Evolutionary conservation across 2,888 invertebrate genomes (phyloP).

Genomic region (Drosophila paramelanica): DNA sequence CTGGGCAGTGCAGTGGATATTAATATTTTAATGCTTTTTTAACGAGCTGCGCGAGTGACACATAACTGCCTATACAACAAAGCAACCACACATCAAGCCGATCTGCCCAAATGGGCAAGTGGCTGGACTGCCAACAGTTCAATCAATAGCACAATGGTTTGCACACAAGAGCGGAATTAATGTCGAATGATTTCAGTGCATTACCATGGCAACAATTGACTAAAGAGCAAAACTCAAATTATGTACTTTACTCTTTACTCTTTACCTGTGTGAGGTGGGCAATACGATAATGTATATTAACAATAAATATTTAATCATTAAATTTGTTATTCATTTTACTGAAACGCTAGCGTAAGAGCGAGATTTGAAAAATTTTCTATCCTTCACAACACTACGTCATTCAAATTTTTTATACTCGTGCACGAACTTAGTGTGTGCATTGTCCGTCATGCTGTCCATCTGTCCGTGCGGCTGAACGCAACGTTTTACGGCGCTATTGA

Average conservation of each 20-base stretch:
- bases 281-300: background rate
- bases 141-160: slow-evolving; percentile 30
- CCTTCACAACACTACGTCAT: too few species aligned
- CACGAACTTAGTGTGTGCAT: too few species aligned
- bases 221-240: slow-evolving; percentile 9
- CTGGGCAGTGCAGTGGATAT: slow-evolving; percentile 10
- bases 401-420: too few species aligned
- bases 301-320: too few species aligned
- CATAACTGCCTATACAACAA: slow-evolving; percentile 10
- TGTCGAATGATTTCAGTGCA: slow-evolving; percentile 5
- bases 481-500: too few species aligned
- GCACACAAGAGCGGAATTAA: background rate
- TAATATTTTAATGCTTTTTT: slow-evolving; percentile 42
- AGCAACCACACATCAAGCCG: background rate
- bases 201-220: slow-evolving; percentile 16
- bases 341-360: too few species aligned
- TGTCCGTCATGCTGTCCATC: too few species aligned
- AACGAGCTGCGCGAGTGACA: background rate
- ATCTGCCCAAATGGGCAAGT: slow-evolving; percentile 10
- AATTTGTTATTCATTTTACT: too few species aligned
- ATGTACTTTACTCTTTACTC: slow-evolving; percentile 5
- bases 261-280: background rate
- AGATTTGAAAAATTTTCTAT: too few species aligned
- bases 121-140: slow-evolving; percentile 5
- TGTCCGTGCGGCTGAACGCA: too few species aligned